These are phyloP conservation scores for Drosophila gunungcola DNA, from an alignment of 1,140 invertebrate genomes.

Conservation along the genomic window DNA sequence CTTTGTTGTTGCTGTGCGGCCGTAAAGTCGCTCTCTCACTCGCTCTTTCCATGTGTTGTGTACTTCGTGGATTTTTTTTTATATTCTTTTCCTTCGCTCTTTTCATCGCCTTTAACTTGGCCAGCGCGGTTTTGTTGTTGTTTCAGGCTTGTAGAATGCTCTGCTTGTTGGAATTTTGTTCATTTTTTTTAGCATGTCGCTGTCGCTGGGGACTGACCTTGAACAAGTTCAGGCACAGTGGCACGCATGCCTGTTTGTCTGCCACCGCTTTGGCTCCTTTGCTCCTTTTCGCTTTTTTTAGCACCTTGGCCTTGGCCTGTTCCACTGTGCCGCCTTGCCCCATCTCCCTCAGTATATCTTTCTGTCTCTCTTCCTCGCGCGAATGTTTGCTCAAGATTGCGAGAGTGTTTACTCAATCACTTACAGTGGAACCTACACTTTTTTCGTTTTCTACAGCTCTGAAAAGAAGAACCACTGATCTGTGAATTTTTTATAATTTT, in stretches of 20 bases:
- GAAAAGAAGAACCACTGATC: neutral
- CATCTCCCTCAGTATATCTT: neutral
- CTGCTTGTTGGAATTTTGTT: conserved; percentile 14
- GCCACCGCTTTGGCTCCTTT: conserved; percentile 3
- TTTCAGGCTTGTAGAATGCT: conserved; percentile 6
- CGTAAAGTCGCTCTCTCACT: conserved; percentile 1
- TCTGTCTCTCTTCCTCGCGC: neutral
- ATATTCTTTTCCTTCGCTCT: conserved; percentile 9
- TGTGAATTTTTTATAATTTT: neutral
- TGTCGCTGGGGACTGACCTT: conserved; percentile 53
- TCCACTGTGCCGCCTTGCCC: conserved; percentile 10
- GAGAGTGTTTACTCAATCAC: conserved; percentile 14
- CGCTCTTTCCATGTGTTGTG: neutral
- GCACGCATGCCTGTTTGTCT: conserved; percentile 30
- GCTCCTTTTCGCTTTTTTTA: conserved; percentile 5
- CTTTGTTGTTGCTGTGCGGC: conserved; percentile 26
- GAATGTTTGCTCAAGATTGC: conserved; percentile 5
- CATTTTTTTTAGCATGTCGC: conserved; percentile 56
- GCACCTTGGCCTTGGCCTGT: conserved; percentile 44
- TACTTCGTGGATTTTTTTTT: conserved; percentile 15
- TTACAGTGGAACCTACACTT: conserved; percentile 2
- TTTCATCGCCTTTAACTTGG: conserved; percentile 24
- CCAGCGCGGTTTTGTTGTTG: conserved; percentile 6
- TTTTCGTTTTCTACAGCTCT: neutral
- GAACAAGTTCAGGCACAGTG: conserved; percentile 74